A percentile compares a stretch with the other conserved stretches of the same genome.
Conservation (phyloP, 2,888 invertebrate species). For the Cerastoderma edule region DNA sequence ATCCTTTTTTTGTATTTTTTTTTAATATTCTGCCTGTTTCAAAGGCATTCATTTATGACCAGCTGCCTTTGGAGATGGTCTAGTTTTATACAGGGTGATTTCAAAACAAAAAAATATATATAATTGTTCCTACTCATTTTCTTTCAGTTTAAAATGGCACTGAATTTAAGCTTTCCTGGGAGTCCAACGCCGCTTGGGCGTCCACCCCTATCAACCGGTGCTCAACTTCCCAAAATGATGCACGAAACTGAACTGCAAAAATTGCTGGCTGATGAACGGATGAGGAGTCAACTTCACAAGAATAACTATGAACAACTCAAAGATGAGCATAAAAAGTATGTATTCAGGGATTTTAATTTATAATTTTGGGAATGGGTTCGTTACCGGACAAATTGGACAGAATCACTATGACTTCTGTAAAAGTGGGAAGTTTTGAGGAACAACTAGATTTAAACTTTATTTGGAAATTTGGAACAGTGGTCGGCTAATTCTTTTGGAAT, state of each 20-base stretch:
- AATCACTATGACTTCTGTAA: too few relatives aligned
- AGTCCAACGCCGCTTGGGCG: conserved; percentile 45
- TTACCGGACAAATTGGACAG: too few relatives aligned
- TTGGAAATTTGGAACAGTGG: too few relatives aligned
- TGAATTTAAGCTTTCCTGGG: conserved; percentile 60
- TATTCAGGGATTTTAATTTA: too few relatives aligned
- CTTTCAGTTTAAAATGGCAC: conserved; percentile 41
- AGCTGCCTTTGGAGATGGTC: background rate
- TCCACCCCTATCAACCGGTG: conserved; percentile 59
- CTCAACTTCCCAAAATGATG: conserved; percentile 72
- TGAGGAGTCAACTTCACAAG: conserved; percentile 82
- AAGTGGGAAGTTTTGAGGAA: too few relatives aligned
- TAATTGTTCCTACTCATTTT: background rate
- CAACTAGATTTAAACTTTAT: too few relatives aligned
- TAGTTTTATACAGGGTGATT: background rate
- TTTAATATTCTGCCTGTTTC: background rate
- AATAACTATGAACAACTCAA: conserved; percentile 83
- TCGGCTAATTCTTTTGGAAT: too few relatives aligned
- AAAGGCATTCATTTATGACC: background rate
- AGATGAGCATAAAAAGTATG: conserved; percentile 81
- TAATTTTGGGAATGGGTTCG: too few relatives aligned
- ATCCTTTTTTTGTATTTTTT: too few relatives aligned
- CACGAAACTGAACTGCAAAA: conserved; percentile 83
- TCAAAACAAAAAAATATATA: background rate
- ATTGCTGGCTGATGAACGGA: conserved; percentile 82